Conservation (phyloP, 2,113 vertebrate genomes). For the Chaetura pelagica region DNA sequence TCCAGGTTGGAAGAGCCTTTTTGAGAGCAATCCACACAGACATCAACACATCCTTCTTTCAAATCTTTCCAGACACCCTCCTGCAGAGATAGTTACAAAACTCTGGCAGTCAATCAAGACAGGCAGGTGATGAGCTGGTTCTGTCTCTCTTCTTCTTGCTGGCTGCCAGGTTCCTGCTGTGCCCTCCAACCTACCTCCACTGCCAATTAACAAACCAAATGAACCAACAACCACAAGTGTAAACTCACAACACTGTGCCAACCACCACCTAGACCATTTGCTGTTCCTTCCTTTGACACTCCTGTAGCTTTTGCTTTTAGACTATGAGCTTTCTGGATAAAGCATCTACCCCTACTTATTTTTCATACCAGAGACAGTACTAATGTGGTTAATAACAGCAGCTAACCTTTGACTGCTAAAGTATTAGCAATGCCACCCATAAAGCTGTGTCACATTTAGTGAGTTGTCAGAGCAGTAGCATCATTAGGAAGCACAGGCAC, state of each 20-base stretch:
- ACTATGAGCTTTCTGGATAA: background rate
- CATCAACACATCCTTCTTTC: background rate
- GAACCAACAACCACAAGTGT: background rate
- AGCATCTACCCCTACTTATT: background rate
- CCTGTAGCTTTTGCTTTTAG: background rate
- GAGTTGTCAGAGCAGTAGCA: slow-evolving; percentile 52
- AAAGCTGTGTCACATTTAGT: slow-evolving; percentile 55
- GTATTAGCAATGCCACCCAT: slow-evolving; percentile 17
- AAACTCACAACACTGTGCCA: background rate
- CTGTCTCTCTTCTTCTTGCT: background rate
- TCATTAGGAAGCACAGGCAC: slow-evolving; percentile 58
- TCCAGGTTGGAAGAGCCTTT: background rate
- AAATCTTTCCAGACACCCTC: background rate
- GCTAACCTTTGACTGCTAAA: slow-evolving; percentile 13
- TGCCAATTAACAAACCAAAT: slow-evolving; percentile 43
- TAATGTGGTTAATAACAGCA: slow-evolving; percentile 19
- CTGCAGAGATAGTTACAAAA: background rate
- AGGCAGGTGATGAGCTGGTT: background rate
- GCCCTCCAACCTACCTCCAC: background rate
- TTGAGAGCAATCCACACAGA: background rate
- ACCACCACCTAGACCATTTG: background rate
- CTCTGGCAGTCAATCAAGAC: background rate
- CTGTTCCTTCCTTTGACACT: background rate
- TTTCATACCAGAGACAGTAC: background rate
- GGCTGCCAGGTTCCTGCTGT: slow-evolving; percentile 38